Percentiles rank a stretch among this genome's conserved stretches.
phyloP scores from a whole-genome alignment of 35 echinoderm and acorn worm genomes.

The Apostichopus japonicus region DNA sequence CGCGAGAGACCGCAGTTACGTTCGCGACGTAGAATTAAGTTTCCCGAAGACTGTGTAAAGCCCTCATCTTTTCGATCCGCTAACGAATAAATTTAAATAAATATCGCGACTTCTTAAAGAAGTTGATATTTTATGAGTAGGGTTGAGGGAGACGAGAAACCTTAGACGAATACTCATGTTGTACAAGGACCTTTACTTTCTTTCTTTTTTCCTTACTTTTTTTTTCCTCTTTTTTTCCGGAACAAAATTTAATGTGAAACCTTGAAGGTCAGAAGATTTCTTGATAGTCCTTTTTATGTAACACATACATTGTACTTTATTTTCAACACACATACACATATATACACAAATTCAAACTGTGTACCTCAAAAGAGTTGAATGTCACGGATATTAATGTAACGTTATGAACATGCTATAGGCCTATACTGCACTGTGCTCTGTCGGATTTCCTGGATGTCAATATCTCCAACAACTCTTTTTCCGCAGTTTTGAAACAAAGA shows the following conservation, averaged over 20 bases:
- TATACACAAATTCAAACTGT: too few species aligned
- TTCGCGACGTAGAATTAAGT: constrained; percentile 53
- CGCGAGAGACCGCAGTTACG: constrained; percentile 36
- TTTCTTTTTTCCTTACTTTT: too few species aligned
- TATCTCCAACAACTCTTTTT: too few species aligned
- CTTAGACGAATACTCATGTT: constrained; percentile 22
- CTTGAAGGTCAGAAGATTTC: not conserved
- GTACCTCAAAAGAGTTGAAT: too few species aligned
- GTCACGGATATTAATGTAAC: too few species aligned
- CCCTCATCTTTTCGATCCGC: constrained; percentile 44
- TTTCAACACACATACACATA: not conserved
- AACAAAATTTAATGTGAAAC: not conserved
- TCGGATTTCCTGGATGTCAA: too few species aligned
- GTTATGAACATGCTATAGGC: too few species aligned
- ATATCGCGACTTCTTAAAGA: constrained; percentile 34
- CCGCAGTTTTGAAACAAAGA: too few species aligned
- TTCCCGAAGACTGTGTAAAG: constrained; percentile 54
- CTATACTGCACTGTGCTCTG: too few species aligned
- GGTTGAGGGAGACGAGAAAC: constrained; percentile 21
- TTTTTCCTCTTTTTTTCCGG: too few species aligned
- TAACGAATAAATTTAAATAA: constrained; percentile 61
- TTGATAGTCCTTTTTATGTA: not conserved
- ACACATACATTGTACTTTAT: not conserved
- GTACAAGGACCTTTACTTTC: constrained; percentile 38
- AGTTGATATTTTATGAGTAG: constrained; percentile 37